Conservation (phyloP, 92 coral and sea anemone species). For the Zoanthus solanderi region DNA sequence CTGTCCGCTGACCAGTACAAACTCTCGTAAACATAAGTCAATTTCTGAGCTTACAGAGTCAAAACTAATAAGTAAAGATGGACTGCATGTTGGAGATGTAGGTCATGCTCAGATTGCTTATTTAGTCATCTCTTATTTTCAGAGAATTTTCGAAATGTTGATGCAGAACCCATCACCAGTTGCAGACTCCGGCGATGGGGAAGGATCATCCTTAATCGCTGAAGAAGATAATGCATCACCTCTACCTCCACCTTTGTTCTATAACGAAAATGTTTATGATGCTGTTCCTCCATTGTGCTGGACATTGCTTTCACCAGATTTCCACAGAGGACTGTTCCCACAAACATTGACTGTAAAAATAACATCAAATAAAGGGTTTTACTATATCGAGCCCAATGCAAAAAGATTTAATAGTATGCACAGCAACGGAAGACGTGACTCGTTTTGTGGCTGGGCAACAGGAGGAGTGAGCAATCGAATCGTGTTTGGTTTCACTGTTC, state of each 20-base stretch:
- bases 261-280: neutral
- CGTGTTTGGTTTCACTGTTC: conserved; percentile 26
- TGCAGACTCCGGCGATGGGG: conserved; percentile 24
- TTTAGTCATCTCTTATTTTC: conserved; percentile 28
- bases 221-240: conserved; percentile 8
- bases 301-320: conserved; percentile 33
- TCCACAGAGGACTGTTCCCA: conserved; percentile 18
- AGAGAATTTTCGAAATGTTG: conserved; percentile 11
- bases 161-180: neutral
- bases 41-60: conserved; percentile 4
- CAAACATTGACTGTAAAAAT: conserved; percentile 15
- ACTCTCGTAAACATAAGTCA: conserved; percentile 11
- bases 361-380: conserved; percentile 35
- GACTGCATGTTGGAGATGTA: conserved; percentile 36
- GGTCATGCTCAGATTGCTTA: conserved; percentile 46
- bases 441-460: conserved; percentile 40
- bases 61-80: conserved; percentile 34
- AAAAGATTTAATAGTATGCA: conserved; percentile 14
- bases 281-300: conserved; percentile 24
- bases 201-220: neutral
- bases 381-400: conserved; percentile 20
- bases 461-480: neutral
- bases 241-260: conserved; percentile 20
- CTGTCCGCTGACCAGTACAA: conserved; percentile 62
- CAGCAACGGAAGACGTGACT: conserved; percentile 19